phyloP scores from a whole-genome alignment of 2,113 vertebrate species.

The Prinia subflava region DNA sequence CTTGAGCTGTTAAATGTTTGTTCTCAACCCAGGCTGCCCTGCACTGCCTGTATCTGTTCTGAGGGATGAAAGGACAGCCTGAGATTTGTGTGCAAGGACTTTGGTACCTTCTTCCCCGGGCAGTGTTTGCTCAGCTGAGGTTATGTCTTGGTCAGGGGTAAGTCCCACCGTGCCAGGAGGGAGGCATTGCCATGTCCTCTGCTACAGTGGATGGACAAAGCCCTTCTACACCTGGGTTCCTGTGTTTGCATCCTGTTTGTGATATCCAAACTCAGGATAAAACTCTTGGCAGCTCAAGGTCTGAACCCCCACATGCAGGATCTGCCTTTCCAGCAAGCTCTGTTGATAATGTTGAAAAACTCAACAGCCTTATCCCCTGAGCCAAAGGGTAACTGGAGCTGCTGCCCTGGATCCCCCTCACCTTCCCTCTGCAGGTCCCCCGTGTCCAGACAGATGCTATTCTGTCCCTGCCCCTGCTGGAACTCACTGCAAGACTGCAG shows the following conservation, averaged over 20 bases:
- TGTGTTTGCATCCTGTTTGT: neutral
- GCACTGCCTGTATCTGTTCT: neutral
- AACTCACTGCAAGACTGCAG: constrained; percentile 64
- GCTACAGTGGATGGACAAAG: neutral
- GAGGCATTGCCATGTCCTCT: neutral
- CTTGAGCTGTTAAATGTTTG: neutral
- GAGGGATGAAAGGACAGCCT: neutral
- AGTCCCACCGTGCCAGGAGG: neutral
- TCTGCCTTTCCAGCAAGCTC: neutral
- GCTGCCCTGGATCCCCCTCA: neutral
- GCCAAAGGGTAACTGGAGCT: neutral
- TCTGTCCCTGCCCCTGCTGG: constrained; percentile 70
- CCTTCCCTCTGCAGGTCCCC: constrained; percentile 61
- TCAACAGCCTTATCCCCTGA: neutral
- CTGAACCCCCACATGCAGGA: neutral
- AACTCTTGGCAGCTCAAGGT: neutral
- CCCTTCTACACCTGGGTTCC: neutral
- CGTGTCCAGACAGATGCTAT: constrained; percentile 43
- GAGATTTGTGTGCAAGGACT: neutral
- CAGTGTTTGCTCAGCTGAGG: neutral
- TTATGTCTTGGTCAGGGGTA: neutral
- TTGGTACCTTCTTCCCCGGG: neutral
- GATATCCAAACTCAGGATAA: neutral
- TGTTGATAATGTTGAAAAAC: neutral
- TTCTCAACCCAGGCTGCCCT: neutral